Conservation (phyloP, 2,888 invertebrate species). For the Dasysyrphus tricinctus region DNA sequence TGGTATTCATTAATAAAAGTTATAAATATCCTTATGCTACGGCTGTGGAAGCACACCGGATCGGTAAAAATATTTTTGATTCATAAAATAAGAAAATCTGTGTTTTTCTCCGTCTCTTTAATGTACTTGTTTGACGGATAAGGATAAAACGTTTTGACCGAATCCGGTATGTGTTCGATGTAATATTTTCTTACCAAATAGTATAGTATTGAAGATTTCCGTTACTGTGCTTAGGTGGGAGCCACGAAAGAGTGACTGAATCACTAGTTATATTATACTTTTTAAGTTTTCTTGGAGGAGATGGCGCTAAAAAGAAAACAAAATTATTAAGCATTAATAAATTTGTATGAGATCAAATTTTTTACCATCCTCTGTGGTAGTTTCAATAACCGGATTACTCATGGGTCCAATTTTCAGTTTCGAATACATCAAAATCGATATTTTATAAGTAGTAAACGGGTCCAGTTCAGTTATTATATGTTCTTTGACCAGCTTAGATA, state of each 20-base stretch:
- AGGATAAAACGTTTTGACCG: too few relatives aligned
- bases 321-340: conserved; percentile 12
- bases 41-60: too few relatives aligned
- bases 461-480: conserved; percentile 87
- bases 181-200: conserved; percentile 84
- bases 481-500: conserved; percentile 78
- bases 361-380: conserved; percentile 88
- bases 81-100: too few relatives aligned
- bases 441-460: conserved; percentile 90
- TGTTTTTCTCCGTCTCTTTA: too few relatives aligned
- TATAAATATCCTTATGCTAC: too few relatives aligned
- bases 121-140: too few relatives aligned
- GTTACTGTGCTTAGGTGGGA: conserved; percentile 88
- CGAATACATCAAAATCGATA: conserved; percentile 87
- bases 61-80: too few relatives aligned
- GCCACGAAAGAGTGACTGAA: conserved; percentile 86
- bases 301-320: conserved; percentile 83
- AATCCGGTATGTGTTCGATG: too few relatives aligned
- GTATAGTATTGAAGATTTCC: conserved; percentile 89
- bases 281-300: conserved; percentile 84
- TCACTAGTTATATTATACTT: conserved; percentile 85
- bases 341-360: conserved; percentile 75
- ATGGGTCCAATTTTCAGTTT: conserved; percentile 85
- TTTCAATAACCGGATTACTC: conserved; percentile 86
- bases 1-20: not conserved